phyloP scores from a whole-genome alignment of 2,888 invertebrate genomes.

The Stegana nigrithorax region DNA sequence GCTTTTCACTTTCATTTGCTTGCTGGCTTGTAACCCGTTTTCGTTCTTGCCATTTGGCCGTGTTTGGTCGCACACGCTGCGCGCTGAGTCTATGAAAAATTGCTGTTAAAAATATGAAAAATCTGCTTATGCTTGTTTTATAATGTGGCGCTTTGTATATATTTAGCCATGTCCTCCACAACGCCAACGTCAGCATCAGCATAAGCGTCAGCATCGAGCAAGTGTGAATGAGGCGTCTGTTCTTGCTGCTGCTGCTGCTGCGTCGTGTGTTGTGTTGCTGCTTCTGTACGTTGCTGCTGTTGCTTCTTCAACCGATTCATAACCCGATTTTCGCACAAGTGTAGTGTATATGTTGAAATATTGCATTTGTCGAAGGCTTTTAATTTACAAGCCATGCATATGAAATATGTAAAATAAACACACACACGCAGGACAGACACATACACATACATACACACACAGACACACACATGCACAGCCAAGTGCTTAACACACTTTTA shows the following conservation, averaged over 20 bases:
- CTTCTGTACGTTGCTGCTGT: not conserved
- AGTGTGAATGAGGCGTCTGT: too few relatives aligned
- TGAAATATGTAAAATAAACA: constrained; percentile 25
- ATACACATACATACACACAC: too few relatives aligned
- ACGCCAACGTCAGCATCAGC: too few relatives aligned
- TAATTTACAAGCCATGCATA: constrained; percentile 39
- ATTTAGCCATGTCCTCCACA: not conserved
- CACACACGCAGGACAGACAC: constrained; percentile 21
- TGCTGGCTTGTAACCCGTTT: constrained; percentile 13
- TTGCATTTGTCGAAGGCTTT: constrained; percentile 57
- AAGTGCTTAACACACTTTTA: constrained; percentile 55
- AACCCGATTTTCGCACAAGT: not conserved
- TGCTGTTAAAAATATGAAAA: constrained; percentile 53
- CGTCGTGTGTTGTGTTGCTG: not conserved
- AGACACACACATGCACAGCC: constrained; percentile 22
- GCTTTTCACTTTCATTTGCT: not conserved
- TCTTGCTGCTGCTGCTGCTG: not conserved
- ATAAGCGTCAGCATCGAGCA: too few relatives aligned
- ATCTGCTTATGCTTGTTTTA: constrained; percentile 41
- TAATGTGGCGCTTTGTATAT: constrained; percentile 18
- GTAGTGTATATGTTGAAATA: constrained; percentile 52
- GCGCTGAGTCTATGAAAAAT: constrained; percentile 41
- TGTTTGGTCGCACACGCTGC: not conserved
- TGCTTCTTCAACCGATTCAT: not conserved
- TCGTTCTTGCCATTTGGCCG: too few relatives aligned